A percentile compares a stretch with the other conserved stretches of the same genome.
Conservation (phyloP, 1,140 invertebrate genomes). For the Diprion similis region DNA sequence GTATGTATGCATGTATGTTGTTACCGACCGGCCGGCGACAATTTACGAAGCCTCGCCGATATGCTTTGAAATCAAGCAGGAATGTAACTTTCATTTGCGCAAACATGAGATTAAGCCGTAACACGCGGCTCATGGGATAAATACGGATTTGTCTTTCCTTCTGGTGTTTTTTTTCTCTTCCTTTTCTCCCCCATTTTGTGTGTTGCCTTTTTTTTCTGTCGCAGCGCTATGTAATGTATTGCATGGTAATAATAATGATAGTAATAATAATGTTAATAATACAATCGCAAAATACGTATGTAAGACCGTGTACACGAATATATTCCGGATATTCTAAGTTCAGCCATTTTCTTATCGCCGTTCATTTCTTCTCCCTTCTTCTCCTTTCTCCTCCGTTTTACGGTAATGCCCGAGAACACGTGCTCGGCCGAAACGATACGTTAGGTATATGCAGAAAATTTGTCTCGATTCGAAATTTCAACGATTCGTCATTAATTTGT, state of each 20-base stretch:
- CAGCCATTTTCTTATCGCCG: neutral
- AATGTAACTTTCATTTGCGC: neutral
- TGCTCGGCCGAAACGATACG: too few species aligned
- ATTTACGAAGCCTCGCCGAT: neutral
- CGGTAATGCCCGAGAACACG: neutral
- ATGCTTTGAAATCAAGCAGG: neutral
- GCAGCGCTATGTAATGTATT: too few species aligned
- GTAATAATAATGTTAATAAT: too few species aligned
- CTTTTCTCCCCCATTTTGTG: too few species aligned
- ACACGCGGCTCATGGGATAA: too few species aligned
- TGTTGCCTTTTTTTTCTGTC: too few species aligned
- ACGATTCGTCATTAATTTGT: neutral
- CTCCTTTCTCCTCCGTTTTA: neutral
- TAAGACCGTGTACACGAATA: neutral
- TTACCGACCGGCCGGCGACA: neutral
- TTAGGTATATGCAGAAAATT: too few species aligned
- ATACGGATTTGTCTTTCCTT: too few species aligned
- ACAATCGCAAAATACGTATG: neutral
- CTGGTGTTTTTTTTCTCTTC: too few species aligned
- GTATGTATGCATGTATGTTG: too few species aligned
- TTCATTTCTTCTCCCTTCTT: neutral
- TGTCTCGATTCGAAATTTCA: too few species aligned
- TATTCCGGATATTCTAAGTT: neutral
- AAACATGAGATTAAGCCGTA: neutral
- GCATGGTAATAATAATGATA: too few species aligned